phyloP scores from a whole-genome alignment of 2,888 invertebrate genomes.

The Scrobipalpa atriplicella region DNA sequence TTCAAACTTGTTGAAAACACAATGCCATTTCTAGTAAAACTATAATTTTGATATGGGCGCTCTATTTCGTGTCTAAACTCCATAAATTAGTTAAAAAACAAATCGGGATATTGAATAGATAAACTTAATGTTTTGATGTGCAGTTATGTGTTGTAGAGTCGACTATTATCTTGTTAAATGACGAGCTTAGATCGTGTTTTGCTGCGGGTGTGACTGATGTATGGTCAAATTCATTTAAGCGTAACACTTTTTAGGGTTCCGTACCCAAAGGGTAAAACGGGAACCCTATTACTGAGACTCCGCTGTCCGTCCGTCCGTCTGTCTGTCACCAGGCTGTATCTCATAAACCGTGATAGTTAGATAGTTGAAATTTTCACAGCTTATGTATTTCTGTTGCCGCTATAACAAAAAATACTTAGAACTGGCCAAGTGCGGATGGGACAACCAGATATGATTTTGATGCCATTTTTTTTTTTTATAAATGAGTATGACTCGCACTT shows the following conservation, averaged over 20 bases:
- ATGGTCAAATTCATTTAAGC: neutral
- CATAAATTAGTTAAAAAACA: conserved; percentile 81
- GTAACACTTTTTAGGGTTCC: neutral
- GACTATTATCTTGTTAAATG: conserved; percentile 62
- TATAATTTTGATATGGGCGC: conserved; percentile 55
- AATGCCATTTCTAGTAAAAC: conserved; percentile 41
- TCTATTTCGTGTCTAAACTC: conserved; percentile 63
- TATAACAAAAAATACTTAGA: too few relatives aligned
- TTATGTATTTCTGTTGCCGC: too few relatives aligned
- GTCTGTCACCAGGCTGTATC: too few relatives aligned
- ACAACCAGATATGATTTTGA: too few relatives aligned
- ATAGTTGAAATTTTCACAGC: too few relatives aligned
- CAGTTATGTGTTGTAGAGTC: conserved; percentile 55
- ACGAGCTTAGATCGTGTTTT: conserved; percentile 58
- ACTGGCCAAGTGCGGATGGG: too few relatives aligned
- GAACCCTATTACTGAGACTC: too few relatives aligned
- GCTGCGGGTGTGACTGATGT: conserved; percentile 56
- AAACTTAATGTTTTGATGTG: conserved; percentile 65
- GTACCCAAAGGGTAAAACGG: too few relatives aligned
- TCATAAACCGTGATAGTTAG: too few relatives aligned
- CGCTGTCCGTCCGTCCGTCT: too few relatives aligned
- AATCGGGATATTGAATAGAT: conserved; percentile 74
- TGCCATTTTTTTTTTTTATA: too few relatives aligned
- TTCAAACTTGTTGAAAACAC: neutral
- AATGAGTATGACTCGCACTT: too few relatives aligned